Evolutionary conservation across 1,140 invertebrate species (phyloP), one percentile per base, ranked within the genome.

Genomic region (Heterodera schachtii): DNA sequence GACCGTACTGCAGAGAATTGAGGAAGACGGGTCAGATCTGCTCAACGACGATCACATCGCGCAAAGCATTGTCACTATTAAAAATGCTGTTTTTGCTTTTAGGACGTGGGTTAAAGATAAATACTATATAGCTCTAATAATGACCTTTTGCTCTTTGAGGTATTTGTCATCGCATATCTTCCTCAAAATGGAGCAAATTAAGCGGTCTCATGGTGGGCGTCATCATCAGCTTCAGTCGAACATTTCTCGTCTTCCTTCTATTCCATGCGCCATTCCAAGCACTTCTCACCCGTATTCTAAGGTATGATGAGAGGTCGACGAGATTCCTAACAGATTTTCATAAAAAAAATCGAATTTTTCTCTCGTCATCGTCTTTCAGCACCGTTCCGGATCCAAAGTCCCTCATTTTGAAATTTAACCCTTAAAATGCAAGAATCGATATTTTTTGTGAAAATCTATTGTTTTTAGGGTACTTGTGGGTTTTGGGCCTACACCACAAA

Each of bases 121-220:
- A n/a, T n/a, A n/a, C n/a, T n/a, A n/a, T n/a, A n/a, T n/a, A n/a
- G n/a, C n/a, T n/a, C 9, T 11, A 11, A 52, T 11, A 52, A 52
- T 52, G 8, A 52, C 52, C 2, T 52, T 19, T 44, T 9, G 9
- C n/a, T 81, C n/a, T 71, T 84, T 74, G 13, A 57, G 83, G 13
- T 81, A 81, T 81, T 83, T 81, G 52, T 76, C 74, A 31, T 84
- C 84, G n/a, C 84, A 85, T 66, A 66, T 85, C 11, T 79, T 84
- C 41, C 75, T 85, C 19, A 85, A 84, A 87, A 87, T 87, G 52
- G 84, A 85, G 69, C 60, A 81, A 4, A 85, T 85, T 44, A 86
- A 86, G 49, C 81, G 85, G 8, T 75, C 86, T 11, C 82, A 86
- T 16, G 73, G 69, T 9, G 46, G 75, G 2, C 47, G 43, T 44